Base-by-base conservation (phyloP, 2,113 vertebrate genomes). In the Ceyx margarethae region DNA sequence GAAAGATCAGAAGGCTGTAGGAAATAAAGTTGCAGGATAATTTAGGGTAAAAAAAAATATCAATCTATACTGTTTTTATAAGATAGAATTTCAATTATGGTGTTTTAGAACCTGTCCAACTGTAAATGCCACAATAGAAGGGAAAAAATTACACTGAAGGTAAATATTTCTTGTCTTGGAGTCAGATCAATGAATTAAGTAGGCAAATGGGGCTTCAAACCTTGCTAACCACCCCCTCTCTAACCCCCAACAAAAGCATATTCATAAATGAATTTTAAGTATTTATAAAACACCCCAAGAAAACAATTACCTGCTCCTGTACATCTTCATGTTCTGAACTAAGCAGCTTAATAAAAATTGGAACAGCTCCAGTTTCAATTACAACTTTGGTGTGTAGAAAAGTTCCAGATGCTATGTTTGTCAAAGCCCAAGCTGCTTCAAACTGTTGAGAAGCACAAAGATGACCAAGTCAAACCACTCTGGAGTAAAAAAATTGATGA, bases 301-400 rank as follows among this genome's bases (percentile, higher is more conserved):
- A 84, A 86, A 89, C 43, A 96, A 72, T 96, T 97, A 99, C 99
- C 98, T 99, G 99, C 48, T 99, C 99, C 91, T 99, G 99, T 46
- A 99, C 98, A 93, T 99, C 99, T 97, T 99, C 98, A 58, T 98
- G 98, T 81, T 99, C 98, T 5, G 99, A 99, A 96, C 98, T 98
- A 90, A 99, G 98, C 69, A 99, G 97, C 91, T 98, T 98, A 81
- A 99, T 99, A 93, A 99, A 99, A 96, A 99, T 98, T 65, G 98
- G 99, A 94, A 99, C 99, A 26, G 99, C 98, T 89, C 98, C 99
- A 3, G 98, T 99, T 97, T 99, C 98, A 88, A 99, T 99, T 65
- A 99, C 99, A 83, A 99, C 98, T 95, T 99, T 99, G 57, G 98
- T 99, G 93, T 99, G 99, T 26, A 98, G 97, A 89, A 99, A 99